Percentiles rank a stretch among this genome's conserved stretches.
Evolutionary conservation across 2,888 invertebrate genomes (phyloP).

Genomic region (Esperia sulphurella): DNA sequence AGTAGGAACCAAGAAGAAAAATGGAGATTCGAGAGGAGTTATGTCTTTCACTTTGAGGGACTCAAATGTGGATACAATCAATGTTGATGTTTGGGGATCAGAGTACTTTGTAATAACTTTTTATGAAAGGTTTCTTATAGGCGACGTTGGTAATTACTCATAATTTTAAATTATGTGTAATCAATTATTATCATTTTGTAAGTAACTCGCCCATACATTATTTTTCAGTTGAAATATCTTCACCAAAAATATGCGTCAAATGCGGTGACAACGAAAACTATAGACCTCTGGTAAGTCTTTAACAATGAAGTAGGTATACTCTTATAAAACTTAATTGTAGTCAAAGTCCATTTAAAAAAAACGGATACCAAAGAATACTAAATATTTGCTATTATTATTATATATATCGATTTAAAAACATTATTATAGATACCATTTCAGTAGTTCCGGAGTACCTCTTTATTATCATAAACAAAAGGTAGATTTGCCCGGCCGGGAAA

Average conservation of each 20-base stretch:
- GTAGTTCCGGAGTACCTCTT: too few species aligned
- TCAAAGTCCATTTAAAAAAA: too few species aligned
- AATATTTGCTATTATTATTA: too few species aligned
- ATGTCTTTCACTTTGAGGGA: constrained; percentile 88
- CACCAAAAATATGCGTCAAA: constrained; percentile 81
- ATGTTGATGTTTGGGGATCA: constrained; percentile 88
- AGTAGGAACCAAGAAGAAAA: constrained; percentile 71
- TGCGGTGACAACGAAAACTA: constrained; percentile 79
- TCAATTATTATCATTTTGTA: not conserved
- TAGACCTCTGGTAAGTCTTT: constrained; percentile 77
- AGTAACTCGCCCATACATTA: not conserved
- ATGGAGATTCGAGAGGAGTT: constrained; percentile 81
- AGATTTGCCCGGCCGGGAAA: too few species aligned
- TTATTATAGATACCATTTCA: too few species aligned
- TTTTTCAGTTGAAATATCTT: constrained; percentile 82
- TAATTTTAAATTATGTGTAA: not conserved
- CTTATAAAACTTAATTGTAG: too few species aligned
- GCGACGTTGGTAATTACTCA: constrained; percentile 81
- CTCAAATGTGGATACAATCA: constrained; percentile 84
- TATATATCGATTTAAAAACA: too few species aligned
- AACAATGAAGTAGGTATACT: not conserved
- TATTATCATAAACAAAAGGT: too few species aligned
- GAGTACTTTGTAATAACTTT: constrained; percentile 81
- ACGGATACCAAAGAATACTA: too few species aligned
- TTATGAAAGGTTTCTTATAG: constrained; percentile 82